Base-by-base conservation (phyloP, 2,113 vertebrate species). In the Hippocampus zosterae region DNA sequence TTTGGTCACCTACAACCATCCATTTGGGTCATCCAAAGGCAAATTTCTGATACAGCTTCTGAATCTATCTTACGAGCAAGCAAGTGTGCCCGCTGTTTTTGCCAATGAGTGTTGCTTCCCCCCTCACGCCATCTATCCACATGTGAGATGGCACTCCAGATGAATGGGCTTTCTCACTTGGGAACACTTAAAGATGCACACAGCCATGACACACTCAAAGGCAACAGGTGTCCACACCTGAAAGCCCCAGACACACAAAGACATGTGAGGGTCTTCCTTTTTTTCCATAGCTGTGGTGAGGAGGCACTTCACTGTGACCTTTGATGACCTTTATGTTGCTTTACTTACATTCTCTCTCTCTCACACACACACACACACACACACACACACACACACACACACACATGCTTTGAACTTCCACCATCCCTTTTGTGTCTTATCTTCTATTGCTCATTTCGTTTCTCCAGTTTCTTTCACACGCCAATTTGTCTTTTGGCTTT, bases 241-340 rank as follows among this genome's bases (percentile, higher is more conserved):
- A 80, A 75, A 77, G 59, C 69, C 75, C 63, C 42, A 68, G 77
- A 67, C 71, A 77, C 77, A 82, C 78, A 71, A 71, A 76, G 79
- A 87, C 67, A 81, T 74, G 83, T 81, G 69, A 74, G 66, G 56
- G 61, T 65, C 73, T 64, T 48, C n/a, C 67, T 81, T 25, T 65
- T 72, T 52, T 15, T 75, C 68, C 2, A 46, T 70, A 18, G 29
- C 69, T 44, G 57, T 72, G 70, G 71, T 68, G 67, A 80, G 42
- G 81, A 81, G 70, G 72, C 85, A 74, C 81, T 83, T 79, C 67
- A 55, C 61, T 8, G 46, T 75, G 71, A 81, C 81, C 76, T 73
- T 59, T 25, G 55, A 37, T 53, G 64, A 66, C 68, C 44, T 0
- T 37, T 42, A 27, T 0, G 55, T 44, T 42, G 46, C 75, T 85